These are phyloP conservation scores for Oryzias javanicus DNA, from an alignment of 2,113 vertebrate species.

Conservation along the genomic window DNA sequence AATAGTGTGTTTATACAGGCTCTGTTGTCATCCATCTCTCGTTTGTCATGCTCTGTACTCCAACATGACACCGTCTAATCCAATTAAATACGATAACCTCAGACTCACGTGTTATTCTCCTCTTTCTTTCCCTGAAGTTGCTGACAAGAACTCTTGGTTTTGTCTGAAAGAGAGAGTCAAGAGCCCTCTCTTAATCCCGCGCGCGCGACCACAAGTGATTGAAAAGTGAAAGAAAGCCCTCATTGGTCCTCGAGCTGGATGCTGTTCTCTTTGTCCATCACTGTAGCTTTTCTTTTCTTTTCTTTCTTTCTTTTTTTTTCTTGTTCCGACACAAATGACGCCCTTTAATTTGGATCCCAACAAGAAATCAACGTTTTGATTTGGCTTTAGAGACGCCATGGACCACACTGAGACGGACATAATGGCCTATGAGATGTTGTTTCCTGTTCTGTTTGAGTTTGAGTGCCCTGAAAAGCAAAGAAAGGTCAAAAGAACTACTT, in stretches of 20 bases:
- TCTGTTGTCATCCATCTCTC: slow-evolving; percentile 45
- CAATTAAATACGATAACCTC: slow-evolving; percentile 80
- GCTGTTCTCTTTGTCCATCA: slow-evolving; percentile 59
- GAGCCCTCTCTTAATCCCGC: slow-evolving; percentile 69
- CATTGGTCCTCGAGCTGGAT: slow-evolving; percentile 59
- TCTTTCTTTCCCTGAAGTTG: slow-evolving; percentile 51
- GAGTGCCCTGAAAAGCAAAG: too few species aligned
- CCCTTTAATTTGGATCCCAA: slow-evolving; percentile 35
- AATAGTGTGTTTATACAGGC: slow-evolving; percentile 2
- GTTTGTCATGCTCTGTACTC: slow-evolving; percentile 64
- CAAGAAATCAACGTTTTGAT: not conserved
- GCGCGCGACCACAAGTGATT: slow-evolving; percentile 60
- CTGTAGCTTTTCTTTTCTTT: slow-evolving; percentile 41
- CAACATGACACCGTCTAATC: slow-evolving; percentile 76
- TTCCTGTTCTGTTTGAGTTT: too few species aligned
- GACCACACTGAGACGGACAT: slow-evolving; percentile 10
- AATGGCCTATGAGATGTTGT: too few species aligned
- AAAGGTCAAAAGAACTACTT: too few species aligned
- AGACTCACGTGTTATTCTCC: slow-evolving; percentile 66
- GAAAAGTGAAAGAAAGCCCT: slow-evolving; percentile 69
- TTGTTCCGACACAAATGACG: slow-evolving; percentile 21
- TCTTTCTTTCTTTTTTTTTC: too few species aligned
- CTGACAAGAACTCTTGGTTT: slow-evolving; percentile 71
- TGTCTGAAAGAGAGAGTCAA: slow-evolving; percentile 73
- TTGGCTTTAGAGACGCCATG: slow-evolving; percentile 2